Evolutionary conservation across 2,888 invertebrate genomes (phyloP), one percentile per base, ranked within the genome.

Genomic region (Eupelmus urozonus): DNA sequence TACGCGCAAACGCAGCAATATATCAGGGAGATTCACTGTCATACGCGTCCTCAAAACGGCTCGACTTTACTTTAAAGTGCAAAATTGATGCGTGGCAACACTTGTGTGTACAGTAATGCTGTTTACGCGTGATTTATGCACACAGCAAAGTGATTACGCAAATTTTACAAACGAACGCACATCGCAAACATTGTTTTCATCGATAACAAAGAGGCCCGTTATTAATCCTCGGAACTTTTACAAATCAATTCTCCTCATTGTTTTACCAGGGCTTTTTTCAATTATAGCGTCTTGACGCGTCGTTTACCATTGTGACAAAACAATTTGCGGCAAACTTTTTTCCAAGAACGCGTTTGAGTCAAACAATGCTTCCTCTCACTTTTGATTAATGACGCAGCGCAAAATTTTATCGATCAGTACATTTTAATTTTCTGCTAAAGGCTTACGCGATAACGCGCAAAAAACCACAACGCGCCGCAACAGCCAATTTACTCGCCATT

Each of bases 21-120:
- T 40, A 71, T 78, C 78, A 78, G 65, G 11, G 20, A 18, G 20
- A 57, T 51, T 72, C 71, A 76, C 65, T 62, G 74, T 76, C 76
- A 67, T 16, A 34, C 40, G 42, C 57, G 70, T 67, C 65, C 79
- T 72, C 79, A 69, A 76, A 76, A 76, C 76, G 67, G 62, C 34
- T 16, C 71, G 69, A 79, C 76, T 79, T 79, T 79, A 76, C 70
- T 79, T 76, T 76, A 76, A 79, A 76, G 76, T 72, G 51, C 76
- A 42, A 76, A 79, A 79, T 79, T 79, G 79, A 79, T 76, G 79
- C 74, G 62, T 11, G 76, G 72, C 23, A 79, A 79, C 79, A 79
- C 79, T 79, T 79, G 79, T 76, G 29, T 69, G 67, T 60, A 63
- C 72, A 45, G 73, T 66, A 65, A 78, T 78, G 45, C 79, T 65